Percentiles rank a stretch among this genome's conserved stretches.
phyloP scores from a whole-genome alignment of 64 coral and sea anemone genomes.

The Montipora foliosa region DNA sequence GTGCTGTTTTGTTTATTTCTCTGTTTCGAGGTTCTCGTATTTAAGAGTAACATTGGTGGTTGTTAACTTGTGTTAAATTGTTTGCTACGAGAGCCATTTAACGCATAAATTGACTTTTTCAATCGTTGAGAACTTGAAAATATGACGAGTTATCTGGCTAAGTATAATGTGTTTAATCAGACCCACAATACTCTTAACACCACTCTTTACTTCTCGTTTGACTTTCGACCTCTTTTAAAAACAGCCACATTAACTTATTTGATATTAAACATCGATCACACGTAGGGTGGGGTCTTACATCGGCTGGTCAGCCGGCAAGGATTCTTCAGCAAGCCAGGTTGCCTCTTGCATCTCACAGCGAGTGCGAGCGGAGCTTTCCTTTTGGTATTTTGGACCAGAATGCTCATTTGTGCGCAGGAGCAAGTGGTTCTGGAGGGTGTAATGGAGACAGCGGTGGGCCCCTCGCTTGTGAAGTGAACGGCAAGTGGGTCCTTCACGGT shows the following conservation, averaged over 20 bases:
- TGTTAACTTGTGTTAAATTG: too few relatives aligned
- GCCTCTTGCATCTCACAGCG: constrained; percentile 64
- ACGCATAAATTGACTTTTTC: too few relatives aligned
- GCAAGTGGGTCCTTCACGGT: constrained; percentile 65
- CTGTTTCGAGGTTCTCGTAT: too few relatives aligned
- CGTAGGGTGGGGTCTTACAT: constrained; percentile 73
- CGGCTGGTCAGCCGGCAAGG: constrained; percentile 34
- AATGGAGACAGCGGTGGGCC: constrained; percentile 77
- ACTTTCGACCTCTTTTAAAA: too few relatives aligned
- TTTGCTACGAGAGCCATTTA: too few relatives aligned
- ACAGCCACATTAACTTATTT: background rate
- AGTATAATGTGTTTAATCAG: too few relatives aligned
- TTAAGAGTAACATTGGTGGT: too few relatives aligned
- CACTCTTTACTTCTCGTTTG: too few relatives aligned
- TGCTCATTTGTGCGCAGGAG: constrained; percentile 82
- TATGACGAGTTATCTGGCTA: too few relatives aligned
- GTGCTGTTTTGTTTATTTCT: too few relatives aligned
- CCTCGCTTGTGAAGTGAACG: constrained; percentile 70
- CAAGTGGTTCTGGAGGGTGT: constrained; percentile 68
- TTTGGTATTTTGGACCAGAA: constrained; percentile 15
- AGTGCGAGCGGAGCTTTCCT: constrained; percentile 53
- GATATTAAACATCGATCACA: background rate
- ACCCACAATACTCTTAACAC: too few relatives aligned
- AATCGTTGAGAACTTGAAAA: too few relatives aligned
- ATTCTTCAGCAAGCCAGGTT: constrained; percentile 81